These are phyloP conservation scores for Promerops cafer DNA, from an alignment of 2,113 vertebrate genomes.

Conservation along the genomic window DNA sequence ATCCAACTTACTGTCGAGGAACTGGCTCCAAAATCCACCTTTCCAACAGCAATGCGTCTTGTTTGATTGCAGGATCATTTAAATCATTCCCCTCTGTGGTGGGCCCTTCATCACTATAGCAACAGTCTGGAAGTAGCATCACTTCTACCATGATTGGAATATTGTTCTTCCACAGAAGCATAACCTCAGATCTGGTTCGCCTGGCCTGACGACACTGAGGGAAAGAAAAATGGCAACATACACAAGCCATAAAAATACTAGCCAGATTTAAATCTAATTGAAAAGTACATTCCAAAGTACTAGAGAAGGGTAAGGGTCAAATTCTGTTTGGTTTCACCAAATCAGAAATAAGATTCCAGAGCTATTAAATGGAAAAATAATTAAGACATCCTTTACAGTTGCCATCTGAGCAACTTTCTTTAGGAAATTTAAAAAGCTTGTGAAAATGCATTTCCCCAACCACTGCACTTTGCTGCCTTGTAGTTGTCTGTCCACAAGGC, in stretches of 20 bases:
- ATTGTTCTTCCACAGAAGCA: constrained; percentile 92
- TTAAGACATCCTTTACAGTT: not conserved
- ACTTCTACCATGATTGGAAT: constrained; percentile 99
- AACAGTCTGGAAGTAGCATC: constrained; percentile 97
- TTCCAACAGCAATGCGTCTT: constrained; percentile 92
- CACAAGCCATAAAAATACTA: not conserved
- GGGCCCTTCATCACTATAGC: constrained; percentile 93
- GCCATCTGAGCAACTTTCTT: not conserved
- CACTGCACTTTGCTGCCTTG: not conserved
- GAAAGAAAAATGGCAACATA: not conserved
- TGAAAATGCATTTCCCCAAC: not conserved
- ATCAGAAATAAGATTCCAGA: not conserved
- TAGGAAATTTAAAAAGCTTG: not conserved
- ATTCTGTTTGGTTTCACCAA: not conserved
- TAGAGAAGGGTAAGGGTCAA: not conserved
- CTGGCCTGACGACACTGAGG: constrained; percentile 91
- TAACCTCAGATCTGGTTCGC: constrained; percentile 89
- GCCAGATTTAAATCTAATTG: not conserved
- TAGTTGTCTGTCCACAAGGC: not conserved
- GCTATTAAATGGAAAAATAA: not conserved
- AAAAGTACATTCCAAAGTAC: not conserved
- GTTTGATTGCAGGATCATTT: constrained; percentile 93
- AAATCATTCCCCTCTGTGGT: constrained; percentile 85
- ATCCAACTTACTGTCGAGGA: constrained; percentile 87
- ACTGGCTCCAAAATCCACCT: constrained; percentile 95